phyloP scores from a whole-genome alignment of 2,888 invertebrate species.

The Tipula helvola region DNA sequence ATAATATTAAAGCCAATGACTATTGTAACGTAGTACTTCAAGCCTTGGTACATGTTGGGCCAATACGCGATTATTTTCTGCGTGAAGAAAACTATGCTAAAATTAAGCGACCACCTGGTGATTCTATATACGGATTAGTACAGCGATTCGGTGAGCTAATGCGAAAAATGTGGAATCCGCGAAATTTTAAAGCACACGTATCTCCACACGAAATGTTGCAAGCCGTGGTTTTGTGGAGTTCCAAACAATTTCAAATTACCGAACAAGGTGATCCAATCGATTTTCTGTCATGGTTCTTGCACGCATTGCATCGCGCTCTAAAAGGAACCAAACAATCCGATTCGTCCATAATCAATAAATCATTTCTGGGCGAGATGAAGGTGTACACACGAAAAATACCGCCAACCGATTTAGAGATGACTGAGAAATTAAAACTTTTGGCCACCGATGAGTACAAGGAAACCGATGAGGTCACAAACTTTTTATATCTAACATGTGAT shows the following conservation, averaged over 20 bases:
- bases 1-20: slow-evolving; percentile 99
- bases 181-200: slow-evolving; percentile 98
- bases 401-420: slow-evolving; percentile 82
- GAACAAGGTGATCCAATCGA: slow-evolving; percentile 97
- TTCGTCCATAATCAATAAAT: slow-evolving; percentile 81
- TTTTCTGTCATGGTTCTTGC: slow-evolving; percentile 96
- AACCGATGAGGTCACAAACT: slow-evolving; percentile 79
- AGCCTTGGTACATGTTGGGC: slow-evolving; percentile 90
- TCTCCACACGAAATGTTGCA: slow-evolving; percentile 99
- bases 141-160: slow-evolving; percentile 87
- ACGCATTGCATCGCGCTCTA: slow-evolving; percentile 86
- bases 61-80: slow-evolving; percentile 88
- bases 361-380: slow-evolving; percentile 85
- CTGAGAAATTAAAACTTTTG: slow-evolving; percentile 65
- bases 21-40: slow-evolving; percentile 97
- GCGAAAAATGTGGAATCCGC: slow-evolving; percentile 96
- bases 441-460: slow-evolving; percentile 80
- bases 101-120: slow-evolving; percentile 87
- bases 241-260: slow-evolving; percentile 95
- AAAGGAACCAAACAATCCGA: slow-evolving; percentile 81
- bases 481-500: slow-evolving; percentile 94
- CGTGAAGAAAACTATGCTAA: slow-evolving; percentile 84
- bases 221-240: slow-evolving; percentile 92
- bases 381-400: slow-evolving; percentile 87
- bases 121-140: slow-evolving; percentile 82